phyloP scores from a whole-genome alignment of 2,797 vertebrate species.

The Cyclura pinguis region DNA sequence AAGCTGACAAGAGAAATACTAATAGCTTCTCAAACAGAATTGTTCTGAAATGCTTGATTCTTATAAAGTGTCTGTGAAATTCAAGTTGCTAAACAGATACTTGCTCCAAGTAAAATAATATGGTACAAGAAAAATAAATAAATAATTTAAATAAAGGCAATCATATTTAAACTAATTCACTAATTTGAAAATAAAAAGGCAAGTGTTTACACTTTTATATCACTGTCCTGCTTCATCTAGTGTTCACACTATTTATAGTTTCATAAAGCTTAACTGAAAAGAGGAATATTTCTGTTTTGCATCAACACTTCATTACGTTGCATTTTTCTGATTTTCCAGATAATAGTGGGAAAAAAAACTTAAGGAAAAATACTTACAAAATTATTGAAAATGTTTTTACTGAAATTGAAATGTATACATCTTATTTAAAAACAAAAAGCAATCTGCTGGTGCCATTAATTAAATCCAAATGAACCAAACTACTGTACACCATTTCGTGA shows the following conservation, averaged over 20 bases:
- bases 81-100: constrained; percentile 7
- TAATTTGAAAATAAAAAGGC: not conserved
- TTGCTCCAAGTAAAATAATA: constrained; percentile 4
- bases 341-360: not conserved
- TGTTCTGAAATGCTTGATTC: constrained; percentile 8
- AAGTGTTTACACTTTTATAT: not conserved
- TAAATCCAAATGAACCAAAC: constrained; percentile 77
- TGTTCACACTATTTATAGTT: not conserved
- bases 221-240: not conserved
- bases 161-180: not conserved
- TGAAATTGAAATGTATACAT: constrained; percentile 83
- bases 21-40: constrained; percentile 19
- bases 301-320: not conserved
- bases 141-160: constrained; percentile 22
- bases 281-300: not conserved
- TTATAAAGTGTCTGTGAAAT: constrained; percentile 7
- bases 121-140: not conserved
- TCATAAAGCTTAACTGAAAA: not conserved
- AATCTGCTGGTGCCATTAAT: constrained; percentile 82
- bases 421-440: constrained; percentile 80
- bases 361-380: constrained; percentile 77
- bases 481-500: constrained; percentile 68
- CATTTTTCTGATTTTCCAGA: not conserved
- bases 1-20: not conserved
- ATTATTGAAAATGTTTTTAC: constrained; percentile 84